Evolutionary conservation across 2,888 invertebrate genomes (phyloP), one percentile per base, ranked within the genome.

Genomic region (Nemotelus nigrinus): DNA sequence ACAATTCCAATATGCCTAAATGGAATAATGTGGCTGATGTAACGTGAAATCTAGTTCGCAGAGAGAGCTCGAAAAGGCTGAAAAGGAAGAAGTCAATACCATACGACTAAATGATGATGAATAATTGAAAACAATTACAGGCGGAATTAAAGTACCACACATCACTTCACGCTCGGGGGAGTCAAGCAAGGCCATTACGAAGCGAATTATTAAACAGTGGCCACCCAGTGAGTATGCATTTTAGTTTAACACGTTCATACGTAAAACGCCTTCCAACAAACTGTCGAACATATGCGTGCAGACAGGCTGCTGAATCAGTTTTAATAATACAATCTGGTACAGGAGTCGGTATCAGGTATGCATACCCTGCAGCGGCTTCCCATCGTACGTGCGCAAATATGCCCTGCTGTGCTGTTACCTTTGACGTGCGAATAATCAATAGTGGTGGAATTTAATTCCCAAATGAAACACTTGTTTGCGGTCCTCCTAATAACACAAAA

Each of bases 121-220:
- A 68, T 68, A 68, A 68, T 68, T 68, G 68, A 68, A 65, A 68
- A 53, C 68, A 68, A 68, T 68, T 68, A 68, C 53, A 8, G 68
- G 48, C 68, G 44, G 41, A 48, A 68, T 53, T 68, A 68, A 68
- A 50, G 50, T 39, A 68, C 68, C 50, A 68, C 68, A 68, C 53
- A 68, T 68, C 53, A 53, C 6, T 68, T 25, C 39, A 6, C 41
- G 65, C n/a, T 53, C 3, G 50, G 53, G 50, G 25, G 53, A 41
- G 50, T n/a, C 39, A 2, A 44, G 47, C 3, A 44, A 1, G 50
- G 48, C 50, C 45, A 68, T 68, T 53, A 39, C 53, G 5, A 41
- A 43, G 10, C 50, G 39, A 68, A 50, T 68, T 68, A 68, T 68
- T 48, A 53, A 68, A 68, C 44, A 68, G 68, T 48, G 53, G 53